A percentile compares a stretch with the other conserved stretches of the same genome.
Evolutionary conservation across 2,888 invertebrate species (phyloP).

Genomic region (Drosophila borealis): DNA sequence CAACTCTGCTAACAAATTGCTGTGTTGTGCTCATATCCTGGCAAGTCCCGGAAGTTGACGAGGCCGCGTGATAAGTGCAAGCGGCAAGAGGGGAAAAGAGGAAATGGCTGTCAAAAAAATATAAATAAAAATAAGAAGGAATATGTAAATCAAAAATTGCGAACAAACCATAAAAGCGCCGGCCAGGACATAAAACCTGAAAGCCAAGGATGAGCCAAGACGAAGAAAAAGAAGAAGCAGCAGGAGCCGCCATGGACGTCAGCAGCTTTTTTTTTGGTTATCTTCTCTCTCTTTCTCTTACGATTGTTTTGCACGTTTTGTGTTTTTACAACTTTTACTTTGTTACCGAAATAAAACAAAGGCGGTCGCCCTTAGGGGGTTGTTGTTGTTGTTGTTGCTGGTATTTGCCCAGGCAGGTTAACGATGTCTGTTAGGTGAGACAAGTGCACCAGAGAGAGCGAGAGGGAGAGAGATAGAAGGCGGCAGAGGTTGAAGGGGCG

Average conservation of each 20-base stretch:
- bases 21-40: slow-evolving; percentile 47
- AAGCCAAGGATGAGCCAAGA: slow-evolving; percentile 42
- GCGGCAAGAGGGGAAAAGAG: not conserved
- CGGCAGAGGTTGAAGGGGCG: slow-evolving; percentile 3
- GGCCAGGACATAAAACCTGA: slow-evolving; percentile 56
- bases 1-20: slow-evolving; percentile 63
- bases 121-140: slow-evolving; percentile 13
- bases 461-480: not conserved
- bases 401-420: slow-evolving; percentile 61
- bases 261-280: slow-evolving; percentile 22
- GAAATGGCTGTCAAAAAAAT: not conserved
- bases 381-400: slow-evolving; percentile 20
- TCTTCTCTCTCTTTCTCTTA: slow-evolving; percentile 2
- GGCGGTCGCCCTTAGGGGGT: slow-evolving; percentile 31
- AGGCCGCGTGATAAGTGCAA: slow-evolving; percentile 47
- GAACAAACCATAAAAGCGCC: slow-evolving; percentile 71
- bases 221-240: slow-evolving; percentile 3
- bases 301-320: slow-evolving; percentile 33
- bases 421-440: slow-evolving; percentile 61
- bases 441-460: slow-evolving; percentile 22
- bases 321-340: slow-evolving; percentile 73
- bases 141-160: slow-evolving; percentile 64
- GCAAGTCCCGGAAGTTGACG: slow-evolving; percentile 55
- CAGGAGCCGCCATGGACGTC: slow-evolving; percentile 17
- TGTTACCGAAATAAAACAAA: slow-evolving; percentile 75